Base-by-base conservation (phyloP, 2,888 invertebrate genomes). In the Athrips mouffetella region DNA sequence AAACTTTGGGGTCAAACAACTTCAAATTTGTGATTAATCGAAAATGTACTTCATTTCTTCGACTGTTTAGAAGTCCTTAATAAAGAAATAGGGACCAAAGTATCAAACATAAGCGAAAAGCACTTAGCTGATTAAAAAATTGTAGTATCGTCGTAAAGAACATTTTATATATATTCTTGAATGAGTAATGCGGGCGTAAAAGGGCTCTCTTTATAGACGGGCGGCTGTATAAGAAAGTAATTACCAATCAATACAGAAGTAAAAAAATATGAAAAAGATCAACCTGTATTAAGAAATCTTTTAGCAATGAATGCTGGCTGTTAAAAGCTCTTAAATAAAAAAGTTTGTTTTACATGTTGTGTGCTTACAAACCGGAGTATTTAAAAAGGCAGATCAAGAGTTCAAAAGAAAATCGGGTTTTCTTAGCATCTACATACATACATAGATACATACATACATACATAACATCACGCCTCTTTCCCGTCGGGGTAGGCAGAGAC, bases 91-190 rank as follows among this genome's bases (percentile, higher is more conserved):
- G 20, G n/a, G n/a, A n/a, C n/a, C n/a, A n/a, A n/a, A n/a, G 45
- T 30, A 25, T 37, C 45, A 49, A 41, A 35, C 27, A 40, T 45
- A 45, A 45, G 31, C 21, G 33, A 20, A 41, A 10, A 30, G 41
- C 49, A 46, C 49, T 49, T 49, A 27, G 46, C 46, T 49, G 49
- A 49, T 49, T 46, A 49, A 49, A 45, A 48, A 49, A 37, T 11
- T 49, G 41, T 41, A 46, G 46, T 29, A 49, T 33, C 45, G 25
- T 41, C 49, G 46, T 46, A 46, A 49, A 49, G 11, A 23, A 18
- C 40, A 20, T 45, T 46, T 49, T 49, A 49, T 29, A 44, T 44
- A 48, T 49, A 33, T 40, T 31, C 46, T 49, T 46, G 41, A 49
- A 49, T 46, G 41, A 42, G 31, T 44, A 30, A 31, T 44, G 13